Conservation (phyloP, 2,888 invertebrate species). For the Cinara cedri region DNA sequence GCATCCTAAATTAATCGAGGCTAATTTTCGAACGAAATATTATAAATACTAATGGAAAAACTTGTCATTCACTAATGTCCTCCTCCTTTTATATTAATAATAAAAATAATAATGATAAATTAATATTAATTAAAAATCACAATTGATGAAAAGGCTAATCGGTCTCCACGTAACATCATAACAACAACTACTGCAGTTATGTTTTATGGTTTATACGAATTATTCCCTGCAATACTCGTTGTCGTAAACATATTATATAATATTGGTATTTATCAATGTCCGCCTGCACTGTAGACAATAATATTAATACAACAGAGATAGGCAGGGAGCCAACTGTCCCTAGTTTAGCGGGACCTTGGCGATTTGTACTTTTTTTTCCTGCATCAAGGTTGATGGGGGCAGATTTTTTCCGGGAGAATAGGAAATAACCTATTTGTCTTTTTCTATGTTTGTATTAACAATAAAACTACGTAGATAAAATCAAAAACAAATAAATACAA, state of each 20-base stretch:
- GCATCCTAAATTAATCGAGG: constrained; percentile 52
- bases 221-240: constrained; percentile 19
- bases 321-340: too few species aligned
- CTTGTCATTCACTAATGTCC: constrained; percentile 52
- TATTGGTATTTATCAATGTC: constrained; percentile 48
- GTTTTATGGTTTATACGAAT: constrained; percentile 54
- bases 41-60: constrained; percentile 55
- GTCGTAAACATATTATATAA: constrained; percentile 39
- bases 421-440: too few species aligned
- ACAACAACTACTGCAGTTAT: constrained; percentile 23
- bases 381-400: too few species aligned
- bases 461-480: too few species aligned
- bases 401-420: too few species aligned
- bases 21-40: constrained; percentile 55
- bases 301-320: background rate
- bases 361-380: too few species aligned
- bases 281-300: constrained; percentile 17
- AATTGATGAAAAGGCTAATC: constrained; percentile 53
- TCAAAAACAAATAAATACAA: too few species aligned
- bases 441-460: too few species aligned
- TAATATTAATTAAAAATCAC: constrained; percentile 52
- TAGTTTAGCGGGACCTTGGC: too few species aligned
- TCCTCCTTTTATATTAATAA: constrained; percentile 45
- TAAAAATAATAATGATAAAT: constrained; percentile 43
- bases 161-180: constrained; percentile 36